Base-by-base conservation (phyloP, 2,797 vertebrate species). In the Notoglanidium macrostoma region DNA sequence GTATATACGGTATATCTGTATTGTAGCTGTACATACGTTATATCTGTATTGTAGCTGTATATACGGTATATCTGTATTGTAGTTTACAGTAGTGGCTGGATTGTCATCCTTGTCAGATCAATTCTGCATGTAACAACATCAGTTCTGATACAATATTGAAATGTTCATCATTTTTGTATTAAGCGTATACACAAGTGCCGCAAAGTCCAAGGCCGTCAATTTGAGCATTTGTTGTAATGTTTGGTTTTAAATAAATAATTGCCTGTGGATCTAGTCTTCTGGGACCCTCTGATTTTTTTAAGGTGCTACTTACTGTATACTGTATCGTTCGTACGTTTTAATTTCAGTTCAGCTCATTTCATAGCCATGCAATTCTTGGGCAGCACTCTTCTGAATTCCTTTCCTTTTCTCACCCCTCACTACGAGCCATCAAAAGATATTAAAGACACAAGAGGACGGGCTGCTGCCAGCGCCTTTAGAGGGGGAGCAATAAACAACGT, bases 401-500 rank as follows among this genome's bases (percentile, higher is more conserved):
- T 70, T 67, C 84, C 88, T 88, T 86, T 78, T 88, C 90, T 89
- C 89, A 86, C 86, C 88, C 78, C 72, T 85, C 79, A 78, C 89
- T 88, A 83, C 65, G 80, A 87, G 89, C 88, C 88, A 93, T 91
- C 92, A 88, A 87, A 92, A 92, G 87, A 91, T 91, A 90, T 92
- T 92, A 91, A 92, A 91, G 90, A 91, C 89, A 90, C 84, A 79
- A 78, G 87, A 90, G 76, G 89, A 86, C 21, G 88, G 7, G 82
- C 74, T 85, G 90, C 89, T 86, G 74, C 81, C 81, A 88, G 89
- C 88, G 70, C 87, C 74, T 86, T 92, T 91, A 87, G n/a, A 78
- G 89, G 82, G 86, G 81, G 80, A 86, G 89, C 87, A 92, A 91
- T 93, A 93, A 93, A 93, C 89, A 93, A 91, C 65, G 78, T 88